Percentiles rank a stretch among this genome's conserved stretches.
Evolutionary conservation across 2,113 vertebrate species (phyloP).

Genomic region (Penelope pileata): DNA sequence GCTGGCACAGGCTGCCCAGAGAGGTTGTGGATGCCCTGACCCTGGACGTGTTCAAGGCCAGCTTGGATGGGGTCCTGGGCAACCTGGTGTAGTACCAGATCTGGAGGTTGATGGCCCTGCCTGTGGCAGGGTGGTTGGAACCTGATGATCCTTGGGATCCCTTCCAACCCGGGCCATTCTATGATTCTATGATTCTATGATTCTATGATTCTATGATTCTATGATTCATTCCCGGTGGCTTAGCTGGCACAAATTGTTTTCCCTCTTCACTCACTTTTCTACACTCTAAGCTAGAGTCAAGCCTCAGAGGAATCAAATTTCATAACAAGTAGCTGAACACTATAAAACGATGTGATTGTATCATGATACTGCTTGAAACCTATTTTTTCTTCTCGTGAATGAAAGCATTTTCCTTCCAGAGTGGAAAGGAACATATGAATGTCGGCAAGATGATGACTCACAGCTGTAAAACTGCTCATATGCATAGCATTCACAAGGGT

Average conservation of each 20-base stretch:
- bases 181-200: too few relatives aligned
- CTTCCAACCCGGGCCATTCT: too few relatives aligned
- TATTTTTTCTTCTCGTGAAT: conserved; percentile 43
- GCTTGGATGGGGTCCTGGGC: too few relatives aligned
- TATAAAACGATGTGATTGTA: background rate
- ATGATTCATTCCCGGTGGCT: too few relatives aligned
- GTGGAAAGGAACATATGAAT: conserved; percentile 34
- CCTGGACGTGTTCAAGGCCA: too few relatives aligned
- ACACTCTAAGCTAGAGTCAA: background rate
- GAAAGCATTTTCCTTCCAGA: background rate
- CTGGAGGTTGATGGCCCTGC: too few relatives aligned
- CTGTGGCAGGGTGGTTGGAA: too few relatives aligned
- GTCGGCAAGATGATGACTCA: conserved; percentile 64
- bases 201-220: too few relatives aligned
- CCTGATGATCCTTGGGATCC: too few relatives aligned
- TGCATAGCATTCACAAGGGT: background rate
- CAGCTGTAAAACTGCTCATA: conserved; percentile 22
- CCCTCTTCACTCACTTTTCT: background rate
- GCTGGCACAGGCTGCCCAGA: too few relatives aligned
- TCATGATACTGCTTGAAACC: conserved; percentile 30
- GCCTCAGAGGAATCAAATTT: conserved; percentile 20
- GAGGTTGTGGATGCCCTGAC: too few relatives aligned
- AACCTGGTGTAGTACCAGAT: too few relatives aligned
- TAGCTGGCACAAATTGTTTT: background rate
- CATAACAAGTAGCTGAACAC: background rate